These are phyloP conservation scores for Heliconius himera DNA, from an alignment of 1,140 invertebrate species.

Conservation along the genomic window DNA sequence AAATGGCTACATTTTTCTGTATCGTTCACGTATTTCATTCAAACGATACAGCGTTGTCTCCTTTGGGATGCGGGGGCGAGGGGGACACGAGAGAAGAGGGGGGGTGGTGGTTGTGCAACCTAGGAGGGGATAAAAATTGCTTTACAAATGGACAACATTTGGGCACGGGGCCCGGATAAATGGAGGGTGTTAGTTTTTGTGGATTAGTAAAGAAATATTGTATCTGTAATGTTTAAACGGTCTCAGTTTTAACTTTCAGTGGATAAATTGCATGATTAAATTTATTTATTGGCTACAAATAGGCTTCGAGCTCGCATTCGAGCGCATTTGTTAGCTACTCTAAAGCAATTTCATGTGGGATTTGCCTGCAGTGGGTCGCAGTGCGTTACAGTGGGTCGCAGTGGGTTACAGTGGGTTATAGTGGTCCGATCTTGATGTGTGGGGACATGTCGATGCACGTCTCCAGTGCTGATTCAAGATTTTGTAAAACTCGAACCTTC, in stretches of 20 bases:
- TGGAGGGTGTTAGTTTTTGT: conserved; percentile 38
- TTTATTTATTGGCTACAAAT: conserved; percentile 28
- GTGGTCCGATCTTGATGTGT: not conserved
- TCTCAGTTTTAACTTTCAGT: conserved; percentile 15
- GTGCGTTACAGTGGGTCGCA: too few species aligned
- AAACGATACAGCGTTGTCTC: conserved; percentile 26
- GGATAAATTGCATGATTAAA: conserved; percentile 24
- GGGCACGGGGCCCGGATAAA: conserved; percentile 30
- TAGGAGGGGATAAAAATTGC: conserved; percentile 34
- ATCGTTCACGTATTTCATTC: conserved; percentile 31
- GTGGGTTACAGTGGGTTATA: too few species aligned
- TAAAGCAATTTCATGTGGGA: not conserved
- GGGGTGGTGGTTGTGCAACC: not conserved
- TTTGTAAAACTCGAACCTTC: not conserved
- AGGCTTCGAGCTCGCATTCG: not conserved
- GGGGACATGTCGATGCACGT: not conserved
- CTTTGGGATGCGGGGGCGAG: conserved; percentile 7
- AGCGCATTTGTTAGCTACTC: not conserved
- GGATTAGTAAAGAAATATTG: conserved; percentile 38
- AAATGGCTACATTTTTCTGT: conserved; percentile 18
- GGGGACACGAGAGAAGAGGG: not conserved
- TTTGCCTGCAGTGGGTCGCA: not conserved
- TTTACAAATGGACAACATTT: conserved; percentile 39
- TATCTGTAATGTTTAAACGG: conserved; percentile 33
- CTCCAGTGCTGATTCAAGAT: not conserved